Evolutionary conservation across 1,140 invertebrate species (phyloP), one percentile per base, ranked within the genome.

Genomic region (Wiebesia pumilae): DNA sequence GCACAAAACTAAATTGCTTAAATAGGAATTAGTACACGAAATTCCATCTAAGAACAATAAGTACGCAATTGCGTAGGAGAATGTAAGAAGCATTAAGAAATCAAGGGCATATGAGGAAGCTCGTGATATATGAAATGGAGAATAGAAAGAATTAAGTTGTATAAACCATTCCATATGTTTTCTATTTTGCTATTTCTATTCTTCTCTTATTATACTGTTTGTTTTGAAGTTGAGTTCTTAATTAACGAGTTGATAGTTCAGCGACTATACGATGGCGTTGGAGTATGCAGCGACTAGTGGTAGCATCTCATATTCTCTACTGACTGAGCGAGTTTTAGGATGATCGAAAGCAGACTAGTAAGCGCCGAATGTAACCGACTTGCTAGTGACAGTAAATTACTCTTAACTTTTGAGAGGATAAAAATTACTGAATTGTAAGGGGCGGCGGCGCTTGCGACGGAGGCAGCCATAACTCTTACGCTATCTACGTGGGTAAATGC

Each of bases 371-470:
- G 90, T 73, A 85, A 77, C 83, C 88, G 89, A 89, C 89, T 90
- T 89, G 88, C 84, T 78, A 87, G 89, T 90, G 89, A 89, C 89
- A 92, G 90, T 94, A 93, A 93, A 93, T 94, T 93, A 93, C 91
- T 93, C 90, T 93, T 93, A 93, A 93, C 91, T 93, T 93, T 90
- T 90, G 85, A 84, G 89, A 91, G 91, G 90, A 89, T 92, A 93
- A 94, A 94, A 93, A 93, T 93, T 93, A 93, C 92, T 85, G 91
- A 91, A 90, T 93, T 91, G 90, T 90, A 91, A 91, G 90, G 90
- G 83, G 51, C 73, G 85, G 77, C 81, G 51, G 83, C 51, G 88
- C 87, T 84, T 85, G 87, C 87, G 86, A 88, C 88, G 87, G 78
- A 67, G 47, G 87, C 88, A 89, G 88, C 90, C 88, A 92, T 93